phyloP scores from a whole-genome alignment of 2,113 vertebrate species.

The Pandion haliaetus region DNA sequence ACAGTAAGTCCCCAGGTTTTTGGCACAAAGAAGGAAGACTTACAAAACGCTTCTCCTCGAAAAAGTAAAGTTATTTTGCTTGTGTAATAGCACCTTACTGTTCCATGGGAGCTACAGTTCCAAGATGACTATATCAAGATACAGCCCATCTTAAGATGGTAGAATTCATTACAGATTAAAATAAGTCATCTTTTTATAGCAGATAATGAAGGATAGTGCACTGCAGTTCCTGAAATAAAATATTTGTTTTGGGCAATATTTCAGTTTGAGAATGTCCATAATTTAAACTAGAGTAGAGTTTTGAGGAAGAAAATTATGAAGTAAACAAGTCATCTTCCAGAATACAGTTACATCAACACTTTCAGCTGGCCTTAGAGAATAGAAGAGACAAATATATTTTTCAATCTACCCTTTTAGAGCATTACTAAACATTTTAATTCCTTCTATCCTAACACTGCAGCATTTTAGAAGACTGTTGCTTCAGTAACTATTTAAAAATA shows the following conservation, averaged over 20 bases:
- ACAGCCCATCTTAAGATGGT: not conserved
- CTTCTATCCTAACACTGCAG: not conserved
- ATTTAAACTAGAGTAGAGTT: not conserved
- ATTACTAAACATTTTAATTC: not conserved
- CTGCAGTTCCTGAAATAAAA: not conserved
- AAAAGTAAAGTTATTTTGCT: not conserved
- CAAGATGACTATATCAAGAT: not conserved
- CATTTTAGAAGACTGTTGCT: constrained; percentile 2
- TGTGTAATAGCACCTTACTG: not conserved
- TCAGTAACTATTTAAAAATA: constrained; percentile 43
- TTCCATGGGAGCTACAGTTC: not conserved
- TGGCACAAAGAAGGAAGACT: not conserved
- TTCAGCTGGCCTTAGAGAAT: not conserved
- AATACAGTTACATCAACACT: not conserved
- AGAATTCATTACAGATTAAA: not conserved
- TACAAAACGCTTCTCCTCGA: not conserved
- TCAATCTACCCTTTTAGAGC: not conserved
- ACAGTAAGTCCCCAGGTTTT: not conserved
- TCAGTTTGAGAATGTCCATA: not conserved
- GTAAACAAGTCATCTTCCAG: not conserved
- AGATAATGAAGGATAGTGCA: not conserved
- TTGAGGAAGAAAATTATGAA: not conserved
- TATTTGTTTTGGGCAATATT: not conserved
- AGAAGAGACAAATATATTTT: not conserved
- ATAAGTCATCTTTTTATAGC: not conserved